These are phyloP conservation scores for Heteractis magnifica DNA, from an alignment of 92 coral and sea anemone species.

Conservation along the genomic window DNA sequence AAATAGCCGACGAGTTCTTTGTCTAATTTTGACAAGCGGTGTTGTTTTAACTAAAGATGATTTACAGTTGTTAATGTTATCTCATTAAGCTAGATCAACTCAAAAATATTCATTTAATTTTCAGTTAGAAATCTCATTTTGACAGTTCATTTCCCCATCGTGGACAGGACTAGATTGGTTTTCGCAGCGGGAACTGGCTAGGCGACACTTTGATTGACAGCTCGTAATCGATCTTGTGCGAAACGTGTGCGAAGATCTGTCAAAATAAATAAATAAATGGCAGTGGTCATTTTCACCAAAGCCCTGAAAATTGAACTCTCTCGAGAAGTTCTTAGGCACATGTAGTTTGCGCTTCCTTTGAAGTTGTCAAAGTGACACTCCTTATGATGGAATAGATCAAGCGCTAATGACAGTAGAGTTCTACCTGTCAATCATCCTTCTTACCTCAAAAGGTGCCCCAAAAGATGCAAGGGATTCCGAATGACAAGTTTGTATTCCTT, in stretches of 20 bases:
- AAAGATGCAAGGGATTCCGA: conserved; percentile 15
- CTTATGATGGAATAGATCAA: conserved; percentile 48
- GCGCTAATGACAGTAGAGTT: conserved; percentile 70
- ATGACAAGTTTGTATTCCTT: conserved; percentile 1
- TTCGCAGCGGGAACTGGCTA: conserved; percentile 85
- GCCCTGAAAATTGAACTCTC: conserved; percentile 84
- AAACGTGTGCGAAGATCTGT: conserved; percentile 78
- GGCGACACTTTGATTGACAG: conserved; percentile 84
- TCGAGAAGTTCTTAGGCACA: conserved; percentile 79
- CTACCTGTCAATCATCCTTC: conserved; percentile 69
- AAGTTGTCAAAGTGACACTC: conserved; percentile 76
- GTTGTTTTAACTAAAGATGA: conserved; percentile 87
- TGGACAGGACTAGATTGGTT: conserved; percentile 86
- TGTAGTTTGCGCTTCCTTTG: conserved; percentile 81
- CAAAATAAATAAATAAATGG: conserved; percentile 78
- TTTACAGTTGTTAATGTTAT: conserved; percentile 94
- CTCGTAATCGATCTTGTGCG: conserved; percentile 83
- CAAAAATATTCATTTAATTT: conserved; percentile 96
- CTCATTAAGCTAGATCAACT: conserved; percentile 96
- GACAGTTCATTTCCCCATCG: conserved; percentile 93
- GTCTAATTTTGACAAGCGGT: conserved; percentile 75
- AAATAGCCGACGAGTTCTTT: conserved; percentile 46
- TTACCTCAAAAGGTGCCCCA: conserved; percentile 55
- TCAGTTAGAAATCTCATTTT: conserved; percentile 76
- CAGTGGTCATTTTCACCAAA: conserved; percentile 77